phyloP scores from a whole-genome alignment of 2,797 vertebrate species.

The Labroides dimidiatus region DNA sequence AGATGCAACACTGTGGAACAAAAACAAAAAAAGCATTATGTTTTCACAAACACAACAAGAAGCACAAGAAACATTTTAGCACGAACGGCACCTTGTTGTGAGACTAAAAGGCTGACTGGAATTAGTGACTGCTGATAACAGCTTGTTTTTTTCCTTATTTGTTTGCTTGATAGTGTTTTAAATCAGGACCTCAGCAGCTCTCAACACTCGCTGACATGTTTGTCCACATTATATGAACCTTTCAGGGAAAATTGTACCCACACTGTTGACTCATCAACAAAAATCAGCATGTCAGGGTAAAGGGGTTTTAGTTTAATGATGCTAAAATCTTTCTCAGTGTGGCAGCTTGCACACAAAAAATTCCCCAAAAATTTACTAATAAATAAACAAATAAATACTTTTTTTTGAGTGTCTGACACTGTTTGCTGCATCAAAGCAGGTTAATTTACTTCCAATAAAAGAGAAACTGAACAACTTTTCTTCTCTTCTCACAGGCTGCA shows the following conservation, averaged over 20 bases:
- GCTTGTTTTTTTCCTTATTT: no score
- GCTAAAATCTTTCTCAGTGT: no score
- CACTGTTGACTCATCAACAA: slow-evolving; percentile 37
- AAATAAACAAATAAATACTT: no score
- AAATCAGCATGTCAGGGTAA: slow-evolving; percentile 28
- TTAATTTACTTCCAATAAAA: slow-evolving; percentile 65
- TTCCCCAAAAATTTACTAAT: no score
- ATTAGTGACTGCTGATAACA: no score
- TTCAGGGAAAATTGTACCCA: slow-evolving; percentile 24
- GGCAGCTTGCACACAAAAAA: no score
- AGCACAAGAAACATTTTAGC: no score
- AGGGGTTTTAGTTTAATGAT: not conserved
- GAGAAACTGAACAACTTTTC: slow-evolving; percentile 55
- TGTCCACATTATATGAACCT: no score
- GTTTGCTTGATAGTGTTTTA: no score
- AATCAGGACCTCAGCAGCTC: no score
- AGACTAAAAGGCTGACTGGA: slow-evolving; percentile 12
- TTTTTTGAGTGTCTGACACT: slow-evolving; percentile 25
- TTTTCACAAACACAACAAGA: no score
- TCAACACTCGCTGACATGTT: not conserved
- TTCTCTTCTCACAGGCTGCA: slow-evolving; percentile 45
- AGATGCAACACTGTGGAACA: slow-evolving; percentile 27
- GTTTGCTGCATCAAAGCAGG: slow-evolving; percentile 60
- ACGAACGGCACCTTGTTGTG: no score
- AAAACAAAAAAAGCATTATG: slow-evolving; percentile 49